phyloP scores from a whole-genome alignment of 1,140 invertebrate species.

The Gonatopus flavifemur region DNA sequence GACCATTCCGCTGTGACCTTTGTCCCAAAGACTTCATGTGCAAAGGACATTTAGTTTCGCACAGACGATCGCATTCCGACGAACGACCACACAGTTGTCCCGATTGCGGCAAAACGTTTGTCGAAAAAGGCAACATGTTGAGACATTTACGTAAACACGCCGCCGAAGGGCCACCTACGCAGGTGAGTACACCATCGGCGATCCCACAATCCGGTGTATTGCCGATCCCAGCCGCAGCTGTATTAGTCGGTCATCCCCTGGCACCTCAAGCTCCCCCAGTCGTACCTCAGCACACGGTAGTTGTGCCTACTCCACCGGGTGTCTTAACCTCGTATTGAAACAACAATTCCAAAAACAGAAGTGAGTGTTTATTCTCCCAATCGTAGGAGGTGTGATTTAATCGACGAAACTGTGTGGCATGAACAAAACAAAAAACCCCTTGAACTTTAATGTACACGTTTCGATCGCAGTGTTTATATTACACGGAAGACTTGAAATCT shows the following conservation, averaged over 20 bases:
- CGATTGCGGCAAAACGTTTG: conserved; percentile 77
- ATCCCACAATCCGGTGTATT: conserved; percentile 48
- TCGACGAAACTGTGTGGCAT: too few relatives aligned
- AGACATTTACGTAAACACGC: conserved; percentile 63
- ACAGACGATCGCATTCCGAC: conserved; percentile 85
- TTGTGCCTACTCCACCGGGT: conserved; percentile 55
- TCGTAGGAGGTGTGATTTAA: too few relatives aligned
- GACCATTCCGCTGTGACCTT: conserved; percentile 92
- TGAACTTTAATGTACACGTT: too few relatives aligned
- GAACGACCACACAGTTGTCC: conserved; percentile 79
- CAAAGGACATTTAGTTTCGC: conserved; percentile 90
- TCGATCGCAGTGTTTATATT: too few relatives aligned
- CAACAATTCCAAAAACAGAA: background rate
- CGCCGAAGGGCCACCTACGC: conserved; percentile 53
- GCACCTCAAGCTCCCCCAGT: conserved; percentile 48
- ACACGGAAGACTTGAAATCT: too few relatives aligned
- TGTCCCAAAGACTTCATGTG: conserved; percentile 97
- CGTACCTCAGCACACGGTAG: conserved; percentile 55
- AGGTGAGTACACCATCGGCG: conserved; percentile 48
- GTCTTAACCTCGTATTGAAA: conserved; percentile 53
- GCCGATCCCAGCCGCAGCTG: conserved; percentile 42
- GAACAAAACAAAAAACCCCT: too few relatives aligned
- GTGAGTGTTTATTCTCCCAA: conserved; percentile 12
- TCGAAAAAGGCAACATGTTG: conserved; percentile 74
- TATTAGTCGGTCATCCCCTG: conserved; percentile 53